phyloP scores from a whole-genome alignment of 2,113 vertebrate genomes.

The Telmatochromis sp. region DNA sequence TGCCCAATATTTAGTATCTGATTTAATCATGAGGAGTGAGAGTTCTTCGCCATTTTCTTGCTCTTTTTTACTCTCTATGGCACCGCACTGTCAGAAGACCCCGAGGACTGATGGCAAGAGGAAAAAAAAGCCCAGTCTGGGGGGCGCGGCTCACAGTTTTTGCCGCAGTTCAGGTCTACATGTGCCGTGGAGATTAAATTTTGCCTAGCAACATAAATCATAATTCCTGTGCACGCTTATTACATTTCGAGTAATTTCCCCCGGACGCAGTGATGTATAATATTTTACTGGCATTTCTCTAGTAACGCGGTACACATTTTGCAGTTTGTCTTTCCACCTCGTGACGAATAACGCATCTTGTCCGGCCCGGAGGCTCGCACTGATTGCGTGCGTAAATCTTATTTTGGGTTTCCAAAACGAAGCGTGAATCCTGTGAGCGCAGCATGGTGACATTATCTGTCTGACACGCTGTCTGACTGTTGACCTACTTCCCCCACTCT shows the following conservation, averaged over 20 bases:
- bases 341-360: neutral
- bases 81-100: conserved; percentile 63
- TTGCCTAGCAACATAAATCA: conserved; percentile 65
- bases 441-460: conserved; percentile 65
- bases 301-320: neutral
- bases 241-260: neutral
- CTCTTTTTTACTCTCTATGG: conserved; percentile 33
- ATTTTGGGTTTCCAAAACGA: conserved; percentile 24
- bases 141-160: conserved; percentile 69
- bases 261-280: neutral
- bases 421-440: conserved; percentile 39
- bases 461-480: conserved; percentile 66
- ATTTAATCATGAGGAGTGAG: conserved; percentile 13
- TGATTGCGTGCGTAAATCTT: conserved; percentile 6
- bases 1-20: neutral
- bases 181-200: conserved; percentile 46
- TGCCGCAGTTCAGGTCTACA: conserved; percentile 67
- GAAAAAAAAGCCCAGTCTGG: conserved; percentile 43
- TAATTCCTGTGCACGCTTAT: neutral
- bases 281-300: neutral
- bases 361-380: neutral
- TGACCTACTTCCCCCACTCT: conserved; percentile 61
- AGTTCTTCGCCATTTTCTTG: neutral
- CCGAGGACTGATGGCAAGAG: conserved; percentile 58
- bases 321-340: neutral